Evolutionary conservation across 1,140 invertebrate genomes (phyloP), one percentile per base, ranked within the genome.

Genomic region (Drosophila sp.): DNA sequence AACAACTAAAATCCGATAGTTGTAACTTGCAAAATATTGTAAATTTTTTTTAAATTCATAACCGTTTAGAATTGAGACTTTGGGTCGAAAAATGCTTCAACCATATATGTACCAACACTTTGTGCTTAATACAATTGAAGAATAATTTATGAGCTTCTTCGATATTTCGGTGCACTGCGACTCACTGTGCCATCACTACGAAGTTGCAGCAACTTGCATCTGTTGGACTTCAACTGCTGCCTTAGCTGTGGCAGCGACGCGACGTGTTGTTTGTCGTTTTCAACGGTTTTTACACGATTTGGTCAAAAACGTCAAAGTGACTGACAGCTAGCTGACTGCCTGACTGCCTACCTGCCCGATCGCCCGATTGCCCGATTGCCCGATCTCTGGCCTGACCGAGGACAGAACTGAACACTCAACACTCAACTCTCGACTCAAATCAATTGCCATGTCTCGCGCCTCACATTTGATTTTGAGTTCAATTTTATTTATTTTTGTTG

Each of bases 271-370:
- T 76, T 75, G 80, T 82, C 80, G 79, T 78, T 82, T 78, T 83
- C 76, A 83, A 83, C 81, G 81, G 78, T 85, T 86, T 83, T 87
- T 76, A 87, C 84, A 86, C 80, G 84, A 80, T 89, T 89, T 89
- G 84, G 84, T 90, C 84, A 89, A 80, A 83, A 89, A 80, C 80
- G 86, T 89, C 80, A 72, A 80, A 78, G 56, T 79, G 77, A 79
- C 77, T 79, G 77, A 79, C 77, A 79, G 77, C 76, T 79, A 75
- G 75, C 72, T 47, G 77, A 54, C 56, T 33, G 64, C 60, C 71
- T 41, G 44, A 23, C 6, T 41, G 63, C 40, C 56, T 62, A 17
- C 17, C 17, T 17, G 17, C 17, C 17, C 17, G 17, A 17, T 17
- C 17, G 17, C 17, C 17, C 17, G 17, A 17, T 17, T 0, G 0